Conservation (phyloP, 1,140 invertebrate species). For the Ostrea edulis region DNA sequence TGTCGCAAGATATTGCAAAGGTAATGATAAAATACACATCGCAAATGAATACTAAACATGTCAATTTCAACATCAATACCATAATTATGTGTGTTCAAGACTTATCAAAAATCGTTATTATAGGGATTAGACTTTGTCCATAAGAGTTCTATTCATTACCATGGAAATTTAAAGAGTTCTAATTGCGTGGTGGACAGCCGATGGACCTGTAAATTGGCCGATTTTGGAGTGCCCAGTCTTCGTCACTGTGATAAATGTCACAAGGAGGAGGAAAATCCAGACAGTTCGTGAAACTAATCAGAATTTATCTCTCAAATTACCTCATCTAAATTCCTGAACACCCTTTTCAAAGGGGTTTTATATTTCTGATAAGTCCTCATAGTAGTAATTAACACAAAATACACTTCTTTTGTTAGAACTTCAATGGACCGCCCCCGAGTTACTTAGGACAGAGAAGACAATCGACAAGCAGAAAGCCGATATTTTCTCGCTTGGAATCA, state of each 20-base stretch:
- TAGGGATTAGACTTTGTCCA: constrained; percentile 97
- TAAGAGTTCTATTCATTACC: constrained; percentile 88
- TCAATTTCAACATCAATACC: no score
- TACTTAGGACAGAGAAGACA: constrained; percentile 62
- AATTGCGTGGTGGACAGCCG: constrained; percentile 95
- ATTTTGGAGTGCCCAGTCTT: constrained; percentile 90
- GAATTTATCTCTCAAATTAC: neutral
- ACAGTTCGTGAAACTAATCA: constrained; percentile 56
- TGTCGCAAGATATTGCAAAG: constrained; percentile 96
- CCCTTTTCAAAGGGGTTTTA: no score
- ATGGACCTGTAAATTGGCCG: constrained; percentile 96
- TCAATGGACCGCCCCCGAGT: constrained; percentile 73
- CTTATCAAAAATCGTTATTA: constrained; percentile 52
- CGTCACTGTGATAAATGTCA: constrained; percentile 59
- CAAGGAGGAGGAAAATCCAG: constrained; percentile 62
- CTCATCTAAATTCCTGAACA: neutral
- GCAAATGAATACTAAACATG: no score
- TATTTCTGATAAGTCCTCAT: neutral
- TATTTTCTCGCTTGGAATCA: constrained; percentile 72
- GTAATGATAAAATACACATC: constrained; percentile 73
- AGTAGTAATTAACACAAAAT: no score
- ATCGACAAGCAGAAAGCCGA: constrained; percentile 71
- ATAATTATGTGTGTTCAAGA: neutral
- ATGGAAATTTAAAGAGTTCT: constrained; percentile 98
- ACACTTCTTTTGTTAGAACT: constrained; percentile 58